Percentiles rank a stretch among this genome's conserved stretches.
Conservation (phyloP, 2,888 invertebrate genomes). For the Caenorhabditis sulstoni region DNA sequence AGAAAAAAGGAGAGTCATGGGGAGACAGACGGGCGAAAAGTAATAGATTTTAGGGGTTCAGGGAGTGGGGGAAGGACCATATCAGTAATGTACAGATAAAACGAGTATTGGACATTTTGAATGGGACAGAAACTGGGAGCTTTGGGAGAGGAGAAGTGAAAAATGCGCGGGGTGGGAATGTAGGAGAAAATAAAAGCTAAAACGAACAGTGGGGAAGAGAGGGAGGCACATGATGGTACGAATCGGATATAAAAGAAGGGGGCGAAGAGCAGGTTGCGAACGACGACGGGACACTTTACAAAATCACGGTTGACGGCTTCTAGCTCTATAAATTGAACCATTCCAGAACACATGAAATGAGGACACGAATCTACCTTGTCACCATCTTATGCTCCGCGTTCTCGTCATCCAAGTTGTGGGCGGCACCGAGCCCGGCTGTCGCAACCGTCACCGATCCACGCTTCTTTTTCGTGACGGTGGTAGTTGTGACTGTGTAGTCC, state of each 20-base stretch:
- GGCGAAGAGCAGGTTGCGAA: constrained; percentile 12
- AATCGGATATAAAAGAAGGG: constrained; percentile 16
- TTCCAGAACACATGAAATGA: constrained; percentile 21
- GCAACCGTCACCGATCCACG: constrained; percentile 30
- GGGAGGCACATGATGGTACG: constrained; percentile 34
- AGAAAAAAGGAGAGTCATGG: not conserved
- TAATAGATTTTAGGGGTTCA: not conserved
- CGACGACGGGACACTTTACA: constrained; percentile 30
- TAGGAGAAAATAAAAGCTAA: constrained; percentile 7
- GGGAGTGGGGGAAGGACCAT: constrained; percentile 5
- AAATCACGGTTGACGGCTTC: constrained; percentile 59
- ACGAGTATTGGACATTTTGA: constrained; percentile 4
- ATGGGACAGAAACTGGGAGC: constrained; percentile 1
- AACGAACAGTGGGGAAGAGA: constrained; percentile 12
- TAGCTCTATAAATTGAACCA: constrained; percentile 56
- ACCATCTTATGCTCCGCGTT: constrained; percentile 59
- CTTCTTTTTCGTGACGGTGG: constrained; percentile 30
- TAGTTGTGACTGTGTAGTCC: constrained; percentile 15
- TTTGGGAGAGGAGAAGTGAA: constrained; percentile 27
- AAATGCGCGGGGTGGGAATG: constrained; percentile 6
- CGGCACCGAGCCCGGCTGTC: constrained; percentile 9
- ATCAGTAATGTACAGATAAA: constrained; percentile 48
- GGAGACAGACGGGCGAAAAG: constrained; percentile 1
- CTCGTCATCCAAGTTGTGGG: constrained; percentile 22
- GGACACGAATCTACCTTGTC: constrained; percentile 42